Evolutionary conservation across 2,888 invertebrate species (phyloP), one percentile per base, ranked within the genome.

Genomic region (Caenorhabditis uteleia): DNA sequence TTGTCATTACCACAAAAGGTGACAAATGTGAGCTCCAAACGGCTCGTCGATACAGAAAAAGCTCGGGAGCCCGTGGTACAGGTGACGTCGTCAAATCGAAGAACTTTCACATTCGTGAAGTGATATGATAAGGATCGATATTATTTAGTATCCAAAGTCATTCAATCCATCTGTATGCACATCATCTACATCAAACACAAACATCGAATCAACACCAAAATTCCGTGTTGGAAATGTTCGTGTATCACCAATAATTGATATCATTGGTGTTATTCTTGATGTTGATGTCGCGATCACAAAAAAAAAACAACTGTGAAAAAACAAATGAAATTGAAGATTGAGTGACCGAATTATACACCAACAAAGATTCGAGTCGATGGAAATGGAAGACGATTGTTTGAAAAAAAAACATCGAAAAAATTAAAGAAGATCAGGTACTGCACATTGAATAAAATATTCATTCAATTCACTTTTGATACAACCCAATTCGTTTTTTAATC

Each of bases 231-330:
- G 50, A 16, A 42, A 49, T 10, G 44, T 61, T n/a, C 49, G 50
- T 10, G 50, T 56, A 3, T 51, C 55, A 14, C 61, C 61, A 29
- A 50, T 61, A 8, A 40, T 51, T 8, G 23, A 47, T 16, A 54
- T 36, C n/a, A 39, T 38, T 39, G 62, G 56, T 21, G 57, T 62
- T n/a, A 39, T 62, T 56, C 36, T 62, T 43, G 64, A 64, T 38
- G 26, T 64, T 14, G 58, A 54, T 26, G 64, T 64, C 18, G 57
- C 54, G 20, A 49, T 64, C 1, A 49, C 39, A 2, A 29, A 58
- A 4, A 53, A 53, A 43, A 40, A 25, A n/a, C 29, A 16, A 23
- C 23, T 12, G 47, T 36, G 26, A 45, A 40, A 23, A 57, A 58
- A 26, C 29, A 42, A 6, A 8, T 58, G 36, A 54, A 46, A 16